Evolutionary conservation across 2,888 invertebrate genomes (phyloP), one percentile per base, ranked within the genome.

Genomic region (Belgica antarctica): DNA sequence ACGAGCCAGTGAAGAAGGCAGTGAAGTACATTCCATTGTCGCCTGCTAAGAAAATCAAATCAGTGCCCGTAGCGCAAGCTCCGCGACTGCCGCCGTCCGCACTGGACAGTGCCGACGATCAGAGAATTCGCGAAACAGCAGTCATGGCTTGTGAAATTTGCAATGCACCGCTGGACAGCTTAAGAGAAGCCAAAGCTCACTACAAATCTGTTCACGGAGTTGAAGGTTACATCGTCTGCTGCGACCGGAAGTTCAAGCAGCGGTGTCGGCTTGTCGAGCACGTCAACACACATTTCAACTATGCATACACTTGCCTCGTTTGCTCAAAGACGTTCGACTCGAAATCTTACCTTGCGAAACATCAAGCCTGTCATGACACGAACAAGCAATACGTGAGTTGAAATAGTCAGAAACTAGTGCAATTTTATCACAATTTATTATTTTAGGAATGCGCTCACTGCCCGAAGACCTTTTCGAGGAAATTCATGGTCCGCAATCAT

Each of bases 401-500:
- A 47, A 41, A 41, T 10, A 31, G 10, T 41, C 12, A n/a, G 41
- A 31, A 31, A 31, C 41, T 41, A 12, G 15, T 41, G 10, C 12
- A 41, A 12, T 31, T n/a, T 41, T 41, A 31, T 10, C 4, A 31
- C 5, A 31, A 31, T 41, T 46, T 41, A 5, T 28, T 27, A 28
- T 52, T 47, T 15, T 12, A 66, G 66, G 75, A 76, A 70, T 80
- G 80, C 72, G 76, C 77, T 17, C 75, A 76, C 52, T 80, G 80
- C 71, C 75, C 77, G 0, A 79, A 78, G 71, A 75, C 76, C 15
- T 80, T 77, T 68, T 77, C 77, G 1, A 78, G 77, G 66, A 77
- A 77, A 72, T 78, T 78, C 73, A 73, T 78, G 15, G 69, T 78
- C 17, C 77, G 79, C 34, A 78, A 78, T 72, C 79, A 80, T 71